Percentiles rank a stretch among this genome's conserved stretches.
Conservation (phyloP, 2,797 vertebrate species). For the Psittacula echo region DNA sequence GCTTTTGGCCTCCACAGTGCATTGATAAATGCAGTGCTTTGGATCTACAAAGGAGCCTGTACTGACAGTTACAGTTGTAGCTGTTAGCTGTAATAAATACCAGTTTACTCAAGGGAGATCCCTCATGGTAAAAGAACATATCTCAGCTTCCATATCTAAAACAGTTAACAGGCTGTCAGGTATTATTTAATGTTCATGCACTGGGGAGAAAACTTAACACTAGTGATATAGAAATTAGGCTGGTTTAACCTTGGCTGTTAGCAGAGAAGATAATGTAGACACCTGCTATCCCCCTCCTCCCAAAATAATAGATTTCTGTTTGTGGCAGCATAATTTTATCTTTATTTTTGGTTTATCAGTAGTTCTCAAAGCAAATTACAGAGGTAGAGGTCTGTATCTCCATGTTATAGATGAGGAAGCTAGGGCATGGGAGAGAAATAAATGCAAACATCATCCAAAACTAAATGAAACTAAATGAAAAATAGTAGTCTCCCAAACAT, state of each 20-base stretch:
- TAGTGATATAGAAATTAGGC: not conserved
- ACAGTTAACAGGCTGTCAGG: not conserved
- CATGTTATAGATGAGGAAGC: not conserved
- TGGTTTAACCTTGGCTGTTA: not conserved
- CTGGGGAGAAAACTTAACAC: not conserved
- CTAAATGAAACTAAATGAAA: not conserved
- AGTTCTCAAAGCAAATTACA: not conserved
- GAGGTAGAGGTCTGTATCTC: not conserved
- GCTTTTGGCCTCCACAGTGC: not conserved
- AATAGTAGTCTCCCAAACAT: not conserved
- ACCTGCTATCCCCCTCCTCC: fast-evolving
- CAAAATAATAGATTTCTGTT: not conserved
- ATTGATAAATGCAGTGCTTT: not conserved
- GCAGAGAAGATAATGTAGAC: not conserved
- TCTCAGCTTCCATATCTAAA: not conserved
- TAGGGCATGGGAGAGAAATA: not conserved
- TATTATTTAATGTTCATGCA: not conserved
- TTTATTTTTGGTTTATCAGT: not conserved
- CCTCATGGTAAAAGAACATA: not conserved
- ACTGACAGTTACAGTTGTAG: not conserved
- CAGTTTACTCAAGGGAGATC: not conserved
- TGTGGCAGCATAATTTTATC: not conserved
- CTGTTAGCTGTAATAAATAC: not conserved
- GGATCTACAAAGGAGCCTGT: not conserved
- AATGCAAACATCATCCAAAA: not conserved